Percentiles rank a stretch among this genome's conserved stretches.
Evolutionary conservation across 2,888 invertebrate species (phyloP).

Genomic region (Aplocera efformata): DNA sequence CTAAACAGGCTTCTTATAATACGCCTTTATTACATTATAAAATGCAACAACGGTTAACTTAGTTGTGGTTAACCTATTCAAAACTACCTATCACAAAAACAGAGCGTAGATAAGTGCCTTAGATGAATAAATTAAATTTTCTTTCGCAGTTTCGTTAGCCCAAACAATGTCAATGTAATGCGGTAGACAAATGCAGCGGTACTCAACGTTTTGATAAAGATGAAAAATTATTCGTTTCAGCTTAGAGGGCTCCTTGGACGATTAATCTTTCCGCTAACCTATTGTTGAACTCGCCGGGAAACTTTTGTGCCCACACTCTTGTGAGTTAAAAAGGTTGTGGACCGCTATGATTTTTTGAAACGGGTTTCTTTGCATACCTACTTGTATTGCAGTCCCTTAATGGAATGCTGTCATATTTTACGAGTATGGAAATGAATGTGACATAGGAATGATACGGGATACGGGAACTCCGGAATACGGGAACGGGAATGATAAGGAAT

Average conservation of each 20-base stretch:
- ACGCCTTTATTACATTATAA: too few species aligned
- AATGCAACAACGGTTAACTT: too few species aligned
- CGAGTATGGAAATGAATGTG: too few species aligned
- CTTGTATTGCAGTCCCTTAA: conserved; percentile 14
- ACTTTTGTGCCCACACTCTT: conserved; percentile 70
- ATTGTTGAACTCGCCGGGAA: conserved; percentile 67
- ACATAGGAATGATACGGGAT: too few species aligned
- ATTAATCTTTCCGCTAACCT: conserved; percentile 75
- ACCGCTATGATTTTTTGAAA: conserved; percentile 55
- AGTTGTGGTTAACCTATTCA: too few species aligned
- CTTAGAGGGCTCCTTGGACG: conserved; percentile 67
- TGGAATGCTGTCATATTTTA: conserved; percentile 3
- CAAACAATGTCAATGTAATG: conserved; percentile 24
- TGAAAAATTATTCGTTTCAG: conserved; percentile 73
- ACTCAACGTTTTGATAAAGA: conserved; percentile 71
- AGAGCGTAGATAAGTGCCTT: too few species aligned
- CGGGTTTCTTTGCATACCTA: conserved; percentile 20
- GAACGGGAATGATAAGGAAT: too few species aligned
- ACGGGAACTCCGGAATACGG: too few species aligned
- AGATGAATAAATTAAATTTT: too few species aligned
- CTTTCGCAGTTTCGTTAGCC: too few species aligned
- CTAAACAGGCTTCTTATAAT: too few species aligned
- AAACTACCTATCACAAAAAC: too few species aligned
- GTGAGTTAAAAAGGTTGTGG: conserved; percentile 67
- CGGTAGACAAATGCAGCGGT: conserved; percentile 39